phyloP scores from a whole-genome alignment of 2,888 invertebrate species.

The Penaeus monodon region DNA sequence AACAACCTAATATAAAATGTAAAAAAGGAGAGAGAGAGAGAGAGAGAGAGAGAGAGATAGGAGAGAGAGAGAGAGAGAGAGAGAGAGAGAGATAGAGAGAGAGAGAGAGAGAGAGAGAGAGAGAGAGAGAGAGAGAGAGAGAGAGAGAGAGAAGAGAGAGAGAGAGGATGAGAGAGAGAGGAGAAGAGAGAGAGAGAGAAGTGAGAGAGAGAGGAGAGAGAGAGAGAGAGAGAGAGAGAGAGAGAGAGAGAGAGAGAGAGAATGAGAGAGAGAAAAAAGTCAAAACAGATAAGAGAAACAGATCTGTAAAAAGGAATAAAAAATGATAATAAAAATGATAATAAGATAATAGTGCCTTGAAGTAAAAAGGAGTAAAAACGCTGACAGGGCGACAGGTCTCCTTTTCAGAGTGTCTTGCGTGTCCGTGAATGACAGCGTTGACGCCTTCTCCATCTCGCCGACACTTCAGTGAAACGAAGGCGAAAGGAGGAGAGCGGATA shows the following conservation, averaged over 20 bases:
- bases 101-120: conserved; percentile 9
- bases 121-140: not conserved
- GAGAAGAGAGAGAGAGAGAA: conserved; percentile 5
- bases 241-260: too few species aligned
- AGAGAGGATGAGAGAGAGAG: conserved; percentile 7
- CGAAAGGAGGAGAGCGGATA: too few species aligned
- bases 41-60: not conserved
- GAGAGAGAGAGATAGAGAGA: not conserved
- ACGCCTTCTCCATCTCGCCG: not conserved
- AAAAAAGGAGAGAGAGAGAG: not conserved
- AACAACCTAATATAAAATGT: not conserved
- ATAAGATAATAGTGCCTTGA: too few species aligned
- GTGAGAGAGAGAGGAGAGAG: not conserved
- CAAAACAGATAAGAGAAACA: too few species aligned
- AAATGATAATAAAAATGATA: too few species aligned
- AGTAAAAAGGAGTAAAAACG: too few species aligned
- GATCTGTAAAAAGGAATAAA: too few species aligned
- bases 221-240: not conserved
- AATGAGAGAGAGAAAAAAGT: too few species aligned
- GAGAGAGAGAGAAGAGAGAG: conserved; percentile 7
- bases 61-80: not conserved
- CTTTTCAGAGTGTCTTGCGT: not conserved
- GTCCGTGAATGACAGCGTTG: not conserved
- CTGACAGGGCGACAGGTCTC: not conserved
- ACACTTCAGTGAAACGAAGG: not conserved